phyloP scores from a whole-genome alignment of 2,113 vertebrate genomes.

The Ellobius talpinus region DNA sequence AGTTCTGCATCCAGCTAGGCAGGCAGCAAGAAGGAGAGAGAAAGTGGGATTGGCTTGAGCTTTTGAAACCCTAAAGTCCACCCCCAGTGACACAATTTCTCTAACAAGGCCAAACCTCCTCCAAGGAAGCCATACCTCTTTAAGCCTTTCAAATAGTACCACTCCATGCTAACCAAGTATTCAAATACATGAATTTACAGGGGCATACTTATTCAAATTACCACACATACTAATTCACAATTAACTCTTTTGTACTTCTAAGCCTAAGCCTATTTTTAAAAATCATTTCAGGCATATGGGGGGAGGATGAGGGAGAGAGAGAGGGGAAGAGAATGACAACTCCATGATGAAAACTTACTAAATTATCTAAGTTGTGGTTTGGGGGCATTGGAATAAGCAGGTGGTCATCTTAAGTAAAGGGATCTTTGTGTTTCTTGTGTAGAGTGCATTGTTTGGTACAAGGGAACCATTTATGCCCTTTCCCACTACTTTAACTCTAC shows the following conservation, averaged over 20 bases:
- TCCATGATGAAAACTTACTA: background rate
- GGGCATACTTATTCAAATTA: background rate
- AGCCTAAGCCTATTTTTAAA: background rate
- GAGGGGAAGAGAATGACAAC: background rate
- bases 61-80: background rate
- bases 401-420: background rate
- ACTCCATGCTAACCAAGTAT: background rate
- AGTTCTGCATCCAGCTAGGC: background rate
- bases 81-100: background rate
- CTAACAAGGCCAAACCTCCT: background rate
- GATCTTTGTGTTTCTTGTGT: constrained; percentile 30
- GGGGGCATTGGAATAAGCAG: background rate
- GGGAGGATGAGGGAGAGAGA: background rate
- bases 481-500: background rate
- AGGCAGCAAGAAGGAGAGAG: background rate
- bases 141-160: background rate
- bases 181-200: background rate
- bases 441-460: background rate
- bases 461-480: background rate
- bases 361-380: background rate
- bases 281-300: background rate
- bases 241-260: background rate
- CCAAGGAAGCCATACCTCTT: background rate
- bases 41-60: background rate
- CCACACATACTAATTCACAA: background rate